phyloP scores from a whole-genome alignment of 1,140 invertebrate genomes.

The Pseudomyrmex pallidus region DNA sequence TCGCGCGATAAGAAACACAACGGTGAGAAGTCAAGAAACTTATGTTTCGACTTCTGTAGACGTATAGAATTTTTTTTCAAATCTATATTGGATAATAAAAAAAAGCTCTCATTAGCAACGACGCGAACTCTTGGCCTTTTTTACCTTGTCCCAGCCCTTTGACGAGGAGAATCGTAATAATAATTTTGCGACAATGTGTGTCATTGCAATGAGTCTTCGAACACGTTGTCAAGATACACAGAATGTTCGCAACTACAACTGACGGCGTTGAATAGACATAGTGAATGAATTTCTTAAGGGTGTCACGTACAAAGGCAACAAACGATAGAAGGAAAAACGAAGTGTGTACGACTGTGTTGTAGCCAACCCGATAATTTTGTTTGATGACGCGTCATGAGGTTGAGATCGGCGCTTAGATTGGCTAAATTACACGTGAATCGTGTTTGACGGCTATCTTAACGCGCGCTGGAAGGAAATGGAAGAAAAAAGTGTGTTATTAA shows the following conservation, averaged over 20 bases:
- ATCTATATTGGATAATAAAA: no score
- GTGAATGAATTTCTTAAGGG: not conserved
- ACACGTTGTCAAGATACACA: not conserved
- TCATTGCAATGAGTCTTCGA: slow-evolving; percentile 8
- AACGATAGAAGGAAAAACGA: not conserved
- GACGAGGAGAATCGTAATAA: not conserved
- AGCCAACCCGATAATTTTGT: not conserved
- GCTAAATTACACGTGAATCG: not conserved
- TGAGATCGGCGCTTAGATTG: slow-evolving; percentile 14
- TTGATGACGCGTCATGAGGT: slow-evolving; percentile 13
- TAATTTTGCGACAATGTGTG: not conserved
- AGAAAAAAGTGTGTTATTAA: no score
- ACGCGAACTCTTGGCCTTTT: not conserved
- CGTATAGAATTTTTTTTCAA: no score
- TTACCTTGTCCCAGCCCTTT: not conserved
- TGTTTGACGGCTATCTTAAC: slow-evolving; percentile 12
- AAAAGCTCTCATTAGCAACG: not conserved
- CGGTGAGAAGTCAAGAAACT: no score
- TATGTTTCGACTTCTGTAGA: no score
- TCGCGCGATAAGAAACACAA: no score
- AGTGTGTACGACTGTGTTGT: not conserved
- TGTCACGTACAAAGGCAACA: not conserved
- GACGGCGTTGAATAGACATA: not conserved
- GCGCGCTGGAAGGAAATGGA: not conserved
- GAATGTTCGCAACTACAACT: slow-evolving; percentile 4